Percentiles rank a stretch among this genome's conserved stretches.
Evolutionary conservation across 2,113 vertebrate genomes (phyloP).

Genomic region (Catagonus wagneri): DNA sequence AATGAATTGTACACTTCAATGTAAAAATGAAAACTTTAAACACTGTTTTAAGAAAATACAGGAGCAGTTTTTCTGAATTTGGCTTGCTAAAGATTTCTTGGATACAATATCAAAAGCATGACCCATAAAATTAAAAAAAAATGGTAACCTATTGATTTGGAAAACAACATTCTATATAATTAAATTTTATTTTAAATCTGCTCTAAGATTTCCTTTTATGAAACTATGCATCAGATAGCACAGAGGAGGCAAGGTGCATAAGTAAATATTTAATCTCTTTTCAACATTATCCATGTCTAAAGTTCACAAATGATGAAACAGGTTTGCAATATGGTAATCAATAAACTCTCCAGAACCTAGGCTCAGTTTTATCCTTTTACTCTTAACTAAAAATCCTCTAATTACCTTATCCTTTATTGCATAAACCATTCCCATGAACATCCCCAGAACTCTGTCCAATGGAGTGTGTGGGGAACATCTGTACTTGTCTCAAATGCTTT

Average conservation of each 20-base stretch:
- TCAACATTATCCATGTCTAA: background rate
- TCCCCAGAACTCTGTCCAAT: background rate
- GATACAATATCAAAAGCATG: background rate
- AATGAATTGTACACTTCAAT: background rate
- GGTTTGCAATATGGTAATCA: background rate
- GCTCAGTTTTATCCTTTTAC: background rate
- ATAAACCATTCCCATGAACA: background rate
- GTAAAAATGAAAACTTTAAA: background rate
- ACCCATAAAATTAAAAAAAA: background rate
- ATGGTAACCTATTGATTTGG: background rate
- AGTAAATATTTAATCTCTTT: slow-evolving; percentile 4
- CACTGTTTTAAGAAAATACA: background rate
- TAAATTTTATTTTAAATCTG: slow-evolving; percentile 4
- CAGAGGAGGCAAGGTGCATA: background rate
- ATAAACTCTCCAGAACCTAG: background rate
- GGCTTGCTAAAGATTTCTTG: background rate
- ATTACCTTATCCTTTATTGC: background rate
- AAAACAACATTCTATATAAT: background rate
- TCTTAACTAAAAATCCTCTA: background rate
- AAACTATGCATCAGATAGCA: background rate
- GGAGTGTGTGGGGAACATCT: background rate
- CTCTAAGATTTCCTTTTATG: background rate
- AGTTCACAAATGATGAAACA: slow-evolving; percentile 1
- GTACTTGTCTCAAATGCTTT: background rate
- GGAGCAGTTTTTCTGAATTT: background rate